These are phyloP conservation scores for Ptychoptera contaminata DNA, from an alignment of 2,888 invertebrate genomes.

Conservation along the genomic window DNA sequence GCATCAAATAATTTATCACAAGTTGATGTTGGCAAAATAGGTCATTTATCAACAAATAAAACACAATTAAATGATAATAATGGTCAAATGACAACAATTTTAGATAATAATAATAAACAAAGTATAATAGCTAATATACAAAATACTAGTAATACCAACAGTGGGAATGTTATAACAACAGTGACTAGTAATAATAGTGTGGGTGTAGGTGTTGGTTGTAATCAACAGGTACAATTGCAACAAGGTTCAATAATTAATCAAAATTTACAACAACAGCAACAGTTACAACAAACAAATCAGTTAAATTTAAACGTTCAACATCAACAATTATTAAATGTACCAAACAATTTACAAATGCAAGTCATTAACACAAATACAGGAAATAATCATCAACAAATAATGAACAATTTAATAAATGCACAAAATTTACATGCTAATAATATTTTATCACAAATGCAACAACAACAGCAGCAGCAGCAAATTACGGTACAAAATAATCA, in stretches of 20 bases:
- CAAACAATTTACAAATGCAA: slow-evolving; percentile 9
- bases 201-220: slow-evolving; percentile 2
- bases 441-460: neutral
- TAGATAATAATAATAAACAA: slow-evolving; percentile 13
- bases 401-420: slow-evolving; percentile 5
- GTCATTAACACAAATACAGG: neutral
- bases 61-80: slow-evolving; percentile 27
- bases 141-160: slow-evolving; percentile 1
- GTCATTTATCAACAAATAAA: slow-evolving; percentile 12
- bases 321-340: slow-evolving; percentile 5
- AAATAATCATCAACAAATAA: slow-evolving; percentile 4
- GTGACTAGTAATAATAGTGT: slow-evolving; percentile 1
- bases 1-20: slow-evolving; percentile 33
- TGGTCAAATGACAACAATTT: slow-evolving; percentile 32
- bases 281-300: slow-evolving; percentile 3
- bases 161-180: neutral
- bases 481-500: neutral
- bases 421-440: slow-evolving; percentile 3
- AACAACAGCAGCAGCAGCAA: neutral
- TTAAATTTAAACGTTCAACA: neutral
- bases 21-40: slow-evolving; percentile 20
- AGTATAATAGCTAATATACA: neutral
- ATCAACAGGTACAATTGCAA: slow-evolving; percentile 12
- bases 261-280: slow-evolving; percentile 8
- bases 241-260: slow-evolving; percentile 5